These are phyloP conservation scores for Parnassius orleans DNA, from an alignment of 2,888 invertebrate genomes.

Conservation along the genomic window DNA sequence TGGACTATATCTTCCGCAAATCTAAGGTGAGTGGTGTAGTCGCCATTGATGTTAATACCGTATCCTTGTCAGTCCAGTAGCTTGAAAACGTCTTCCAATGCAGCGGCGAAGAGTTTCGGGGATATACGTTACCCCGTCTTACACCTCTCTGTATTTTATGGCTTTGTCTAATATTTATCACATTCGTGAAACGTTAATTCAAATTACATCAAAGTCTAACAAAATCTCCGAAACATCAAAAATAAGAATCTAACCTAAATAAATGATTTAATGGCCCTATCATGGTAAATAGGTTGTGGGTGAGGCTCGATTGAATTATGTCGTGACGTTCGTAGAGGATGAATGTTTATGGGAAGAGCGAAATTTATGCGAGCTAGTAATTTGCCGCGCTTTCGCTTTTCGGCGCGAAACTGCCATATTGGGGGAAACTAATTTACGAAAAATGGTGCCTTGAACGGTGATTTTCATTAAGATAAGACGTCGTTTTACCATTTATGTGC, in stretches of 20 bases:
- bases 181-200: too few relatives aligned
- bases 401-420: constrained; percentile 23
- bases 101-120: too few relatives aligned
- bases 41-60: too few relatives aligned
- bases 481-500: too few relatives aligned
- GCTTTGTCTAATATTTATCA: too few relatives aligned
- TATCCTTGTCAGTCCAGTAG: too few relatives aligned
- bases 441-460: constrained; percentile 7
- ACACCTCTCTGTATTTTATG: too few relatives aligned
- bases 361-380: constrained; percentile 37
- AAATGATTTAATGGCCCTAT: constrained; percentile 27
- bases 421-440: constrained; percentile 9
- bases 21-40: too few relatives aligned
- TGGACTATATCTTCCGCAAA: too few relatives aligned
- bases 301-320: constrained; percentile 35
- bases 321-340: constrained; percentile 30
- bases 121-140: too few relatives aligned
- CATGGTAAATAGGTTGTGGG: constrained; percentile 34
- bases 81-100: too few relatives aligned
- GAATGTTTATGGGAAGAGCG: constrained; percentile 36
- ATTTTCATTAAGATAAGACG: constrained; percentile 18
- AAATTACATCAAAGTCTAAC: neutral
- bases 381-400: constrained; percentile 32
- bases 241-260: constrained; percentile 28
- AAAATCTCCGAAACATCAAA: neutral